Percentiles rank a stretch among this genome's conserved stretches.
Evolutionary conservation across 2,797 vertebrate genomes (phyloP).

Genomic region (Sparus aurata): DNA sequence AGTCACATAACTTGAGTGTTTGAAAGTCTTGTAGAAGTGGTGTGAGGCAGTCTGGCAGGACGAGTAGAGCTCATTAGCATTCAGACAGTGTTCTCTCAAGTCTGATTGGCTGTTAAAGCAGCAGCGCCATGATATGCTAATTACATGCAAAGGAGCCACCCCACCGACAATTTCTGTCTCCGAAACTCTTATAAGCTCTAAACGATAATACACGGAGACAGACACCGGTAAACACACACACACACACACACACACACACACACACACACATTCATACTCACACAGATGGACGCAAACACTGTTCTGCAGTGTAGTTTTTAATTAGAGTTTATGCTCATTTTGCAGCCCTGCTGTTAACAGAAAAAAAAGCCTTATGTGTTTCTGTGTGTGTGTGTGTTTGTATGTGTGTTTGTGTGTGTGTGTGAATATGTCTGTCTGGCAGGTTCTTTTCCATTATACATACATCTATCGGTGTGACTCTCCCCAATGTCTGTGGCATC

Average conservation of each 20-base stretch:
- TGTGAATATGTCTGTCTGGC: slow-evolving; percentile 3
- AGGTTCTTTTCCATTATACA: slow-evolving; percentile 26
- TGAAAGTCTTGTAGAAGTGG: slow-evolving; percentile 27
- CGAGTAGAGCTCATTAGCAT: slow-evolving; percentile 55
- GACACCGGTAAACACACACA: slow-evolving; percentile 27
- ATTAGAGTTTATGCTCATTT: slow-evolving; percentile 46
- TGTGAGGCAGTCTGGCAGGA: slow-evolving; percentile 15
- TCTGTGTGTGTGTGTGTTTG: neutral
- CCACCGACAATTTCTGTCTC: slow-evolving; percentile 18
- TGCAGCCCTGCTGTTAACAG: slow-evolving; percentile 33
- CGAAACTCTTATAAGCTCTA: slow-evolving; percentile 37
- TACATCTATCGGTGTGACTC: slow-evolving; percentile 44
- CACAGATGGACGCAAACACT: neutral
- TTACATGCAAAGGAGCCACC: slow-evolving; percentile 37
- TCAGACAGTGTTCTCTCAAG: slow-evolving; percentile 30
- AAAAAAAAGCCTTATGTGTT: slow-evolving; percentile 3
- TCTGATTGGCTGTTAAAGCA: slow-evolving; percentile 63
- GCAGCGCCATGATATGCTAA: slow-evolving; percentile 65
- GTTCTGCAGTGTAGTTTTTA: slow-evolving; percentile 23
- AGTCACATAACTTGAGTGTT: slow-evolving; percentile 21
- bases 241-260: neutral
- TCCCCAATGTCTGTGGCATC: slow-evolving; percentile 46
- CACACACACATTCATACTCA: neutral
- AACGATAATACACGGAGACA: slow-evolving; percentile 38
- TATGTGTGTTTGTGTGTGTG: slow-evolving; percentile 4